Conservation (phyloP, 2,888 invertebrate species). For the Nemoura dubitans region DNA sequence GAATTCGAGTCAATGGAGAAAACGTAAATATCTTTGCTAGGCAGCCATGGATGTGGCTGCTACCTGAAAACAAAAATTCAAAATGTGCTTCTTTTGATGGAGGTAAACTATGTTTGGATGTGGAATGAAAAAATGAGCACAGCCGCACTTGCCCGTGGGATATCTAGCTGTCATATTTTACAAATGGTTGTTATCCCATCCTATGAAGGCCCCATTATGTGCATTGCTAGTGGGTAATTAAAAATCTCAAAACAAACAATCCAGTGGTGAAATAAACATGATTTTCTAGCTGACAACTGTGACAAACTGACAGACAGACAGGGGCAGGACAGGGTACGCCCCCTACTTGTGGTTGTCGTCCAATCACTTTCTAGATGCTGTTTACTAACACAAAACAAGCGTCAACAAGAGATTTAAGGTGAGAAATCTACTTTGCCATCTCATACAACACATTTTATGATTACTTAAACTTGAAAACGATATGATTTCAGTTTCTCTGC, state of each 20-base stretch:
- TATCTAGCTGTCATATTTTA: too few species aligned
- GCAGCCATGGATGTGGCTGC: neutral
- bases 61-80: neutral
- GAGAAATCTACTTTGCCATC: neutral
- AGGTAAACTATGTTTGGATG: too few species aligned
- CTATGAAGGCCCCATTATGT: neutral
- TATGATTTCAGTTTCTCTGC: neutral
- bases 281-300: neutral
- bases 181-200: too few species aligned
- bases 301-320: constrained; percentile 35
- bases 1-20: neutral
- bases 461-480: neutral
- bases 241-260: neutral
- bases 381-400: constrained; percentile 51
- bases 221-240: neutral
- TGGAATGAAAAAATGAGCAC: neutral
- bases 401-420: constrained; percentile 45
- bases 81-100: too few species aligned
- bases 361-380: constrained; percentile 49
- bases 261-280: neutral
- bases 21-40: neutral
- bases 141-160: neutral
- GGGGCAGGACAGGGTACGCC: constrained; percentile 46
- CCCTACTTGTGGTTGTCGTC: constrained; percentile 44
- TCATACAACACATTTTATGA: neutral